These are phyloP conservation scores for Prorops nasuta DNA, from an alignment of 1,140 invertebrate species.

Conservation along the genomic window DNA sequence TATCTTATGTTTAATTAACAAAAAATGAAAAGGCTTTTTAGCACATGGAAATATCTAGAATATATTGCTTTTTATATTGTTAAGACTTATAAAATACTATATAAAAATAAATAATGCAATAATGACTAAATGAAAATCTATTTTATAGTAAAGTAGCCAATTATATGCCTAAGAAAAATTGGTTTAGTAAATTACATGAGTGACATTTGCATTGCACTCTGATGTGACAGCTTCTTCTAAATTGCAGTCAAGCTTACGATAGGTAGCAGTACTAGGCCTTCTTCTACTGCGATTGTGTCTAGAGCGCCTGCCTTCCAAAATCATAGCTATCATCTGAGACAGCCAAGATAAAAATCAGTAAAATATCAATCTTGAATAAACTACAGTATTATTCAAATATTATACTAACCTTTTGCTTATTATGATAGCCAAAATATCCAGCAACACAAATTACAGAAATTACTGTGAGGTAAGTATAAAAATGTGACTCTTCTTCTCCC, in stretches of 20 bases:
- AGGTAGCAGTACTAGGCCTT: slow-evolving; percentile 61
- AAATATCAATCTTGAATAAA: neutral
- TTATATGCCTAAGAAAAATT: slow-evolving; percentile 9
- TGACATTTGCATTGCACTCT: slow-evolving; percentile 52
- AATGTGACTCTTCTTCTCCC: slow-evolving; percentile 57
- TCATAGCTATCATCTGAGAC: slow-evolving; percentile 60
- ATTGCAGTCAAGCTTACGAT: slow-evolving; percentile 63
- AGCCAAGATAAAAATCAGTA: slow-evolving; percentile 4
- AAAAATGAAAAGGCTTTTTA: neutral
- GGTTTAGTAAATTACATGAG: slow-evolving; percentile 54
- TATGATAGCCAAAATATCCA: slow-evolving; percentile 66
- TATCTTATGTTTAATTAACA: neutral
- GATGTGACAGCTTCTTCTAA: slow-evolving; percentile 65
- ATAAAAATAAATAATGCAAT: slow-evolving; percentile 1
- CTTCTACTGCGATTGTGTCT: slow-evolving; percentile 51
- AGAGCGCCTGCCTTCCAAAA: slow-evolving; percentile 60
- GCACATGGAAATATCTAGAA: neutral
- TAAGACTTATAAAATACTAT: neutral
- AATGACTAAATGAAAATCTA: neutral
- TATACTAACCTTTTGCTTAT: slow-evolving; percentile 65
- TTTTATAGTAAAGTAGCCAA: neutral
- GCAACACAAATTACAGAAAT: slow-evolving; percentile 60
- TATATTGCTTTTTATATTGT: neutral
- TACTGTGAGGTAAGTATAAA: slow-evolving; percentile 66
- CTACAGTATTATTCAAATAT: neutral